phyloP scores from a whole-genome alignment of 2,888 invertebrate species.

The Cryptophagus acutangulus region DNA sequence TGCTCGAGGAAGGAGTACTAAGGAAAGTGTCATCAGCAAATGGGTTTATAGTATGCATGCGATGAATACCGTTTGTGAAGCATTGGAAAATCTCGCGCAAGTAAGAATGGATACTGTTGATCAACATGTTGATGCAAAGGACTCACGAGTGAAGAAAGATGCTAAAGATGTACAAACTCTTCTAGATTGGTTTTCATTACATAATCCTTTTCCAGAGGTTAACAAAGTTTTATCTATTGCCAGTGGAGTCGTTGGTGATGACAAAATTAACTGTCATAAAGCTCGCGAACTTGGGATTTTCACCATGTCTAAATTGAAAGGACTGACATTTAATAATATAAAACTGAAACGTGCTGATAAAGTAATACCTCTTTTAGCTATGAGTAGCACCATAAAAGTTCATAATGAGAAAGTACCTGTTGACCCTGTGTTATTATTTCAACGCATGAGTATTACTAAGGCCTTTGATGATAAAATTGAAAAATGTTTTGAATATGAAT shows the following conservation, averaged over 20 bases:
- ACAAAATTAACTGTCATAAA: conserved; percentile 5
- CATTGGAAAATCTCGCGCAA: too few relatives aligned
- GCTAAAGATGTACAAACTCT: background rate
- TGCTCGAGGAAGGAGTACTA: too few relatives aligned
- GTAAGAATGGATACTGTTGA: conserved; percentile 1
- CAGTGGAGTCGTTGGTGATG: conserved; percentile 5
- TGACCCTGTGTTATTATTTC: background rate
- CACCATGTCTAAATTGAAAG: background rate
- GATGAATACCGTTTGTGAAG: too few relatives aligned
- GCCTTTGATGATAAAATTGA: background rate
- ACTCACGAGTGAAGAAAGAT: conserved; percentile 1
- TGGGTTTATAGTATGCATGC: too few relatives aligned
- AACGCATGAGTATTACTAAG: background rate
- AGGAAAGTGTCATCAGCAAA: too few relatives aligned
- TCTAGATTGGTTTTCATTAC: background rate
- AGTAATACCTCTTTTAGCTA: background rate
- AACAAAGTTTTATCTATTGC: conserved; percentile 2
- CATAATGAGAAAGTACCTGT: background rate
- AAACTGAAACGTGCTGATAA: background rate
- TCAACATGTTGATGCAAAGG: conserved; percentile 3
- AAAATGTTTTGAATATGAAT: background rate
- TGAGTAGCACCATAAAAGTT: background rate
- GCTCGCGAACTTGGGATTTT: background rate
- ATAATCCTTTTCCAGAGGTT: background rate
- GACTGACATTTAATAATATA: background rate